Conservation (phyloP, 2,797 vertebrate species). For the Adrianichthys oophorus region DNA sequence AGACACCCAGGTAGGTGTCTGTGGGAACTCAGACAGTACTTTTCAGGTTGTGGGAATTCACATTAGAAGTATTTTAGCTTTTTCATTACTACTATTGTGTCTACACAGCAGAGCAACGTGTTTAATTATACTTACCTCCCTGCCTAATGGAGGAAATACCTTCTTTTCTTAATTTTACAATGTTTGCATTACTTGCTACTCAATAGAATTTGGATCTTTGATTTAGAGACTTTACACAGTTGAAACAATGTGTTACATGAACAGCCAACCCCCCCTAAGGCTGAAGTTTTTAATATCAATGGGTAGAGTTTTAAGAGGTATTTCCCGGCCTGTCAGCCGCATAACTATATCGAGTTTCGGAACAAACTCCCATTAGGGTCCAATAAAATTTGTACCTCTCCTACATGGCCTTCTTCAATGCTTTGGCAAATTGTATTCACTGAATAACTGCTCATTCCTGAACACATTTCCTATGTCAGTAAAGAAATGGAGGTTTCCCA, state of each 20-base stretch:
- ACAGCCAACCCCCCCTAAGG: constrained; percentile 12
- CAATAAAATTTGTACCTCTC: constrained; percentile 48
- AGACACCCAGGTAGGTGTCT: constrained; percentile 80
- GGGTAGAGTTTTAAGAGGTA: constrained; percentile 25
- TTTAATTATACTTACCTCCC: constrained; percentile 30
- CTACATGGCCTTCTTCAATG: constrained; percentile 32
- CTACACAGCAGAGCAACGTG: constrained; percentile 7
- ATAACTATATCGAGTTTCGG: constrained; percentile 27
- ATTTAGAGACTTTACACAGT: constrained; percentile 29
- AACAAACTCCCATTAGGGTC: constrained; percentile 36
- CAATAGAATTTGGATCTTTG: constrained; percentile 35
- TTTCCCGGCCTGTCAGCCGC: constrained; percentile 28
- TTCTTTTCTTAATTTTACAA: constrained; percentile 47
- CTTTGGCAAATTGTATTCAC: constrained; percentile 41
- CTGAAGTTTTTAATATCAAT: constrained; percentile 25
- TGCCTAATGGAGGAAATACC: constrained; percentile 40
- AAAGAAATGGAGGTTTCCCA: constrained; percentile 54
- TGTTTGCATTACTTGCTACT: constrained; percentile 31
- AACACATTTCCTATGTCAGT: constrained; percentile 48
- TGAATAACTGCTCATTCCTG: constrained; percentile 55
- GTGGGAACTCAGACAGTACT: neutral
- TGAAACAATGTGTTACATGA: constrained; percentile 27
- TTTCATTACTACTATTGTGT: neutral
- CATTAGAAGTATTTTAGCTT: neutral
- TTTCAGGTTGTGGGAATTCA: neutral